phyloP scores from a whole-genome alignment of 2,797 vertebrate genomes.

The Denticeps clupeoides region DNA sequence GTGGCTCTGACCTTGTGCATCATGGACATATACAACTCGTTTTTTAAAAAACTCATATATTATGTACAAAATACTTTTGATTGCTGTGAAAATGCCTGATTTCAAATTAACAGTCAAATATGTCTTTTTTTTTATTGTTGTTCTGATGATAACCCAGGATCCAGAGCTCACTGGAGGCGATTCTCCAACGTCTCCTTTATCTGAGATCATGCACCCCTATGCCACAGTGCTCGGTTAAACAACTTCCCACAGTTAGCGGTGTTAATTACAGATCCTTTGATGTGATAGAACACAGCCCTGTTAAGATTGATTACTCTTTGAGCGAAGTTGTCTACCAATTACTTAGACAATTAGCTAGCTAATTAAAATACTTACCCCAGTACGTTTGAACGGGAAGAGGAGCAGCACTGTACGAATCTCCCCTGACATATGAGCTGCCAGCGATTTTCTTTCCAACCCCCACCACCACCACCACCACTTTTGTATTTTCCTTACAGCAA shows the following conservation, averaged over 20 bases:
- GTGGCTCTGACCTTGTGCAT: background rate
- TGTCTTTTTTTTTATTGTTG: conserved; percentile 16
- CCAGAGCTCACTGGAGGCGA: too few species aligned
- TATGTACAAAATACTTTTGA: too few species aligned
- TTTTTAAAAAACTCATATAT: too few species aligned
- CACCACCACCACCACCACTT: too few species aligned
- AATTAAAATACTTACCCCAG: conserved; percentile 99
- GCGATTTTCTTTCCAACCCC: conserved; percentile 42
- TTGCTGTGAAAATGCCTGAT: too few species aligned
- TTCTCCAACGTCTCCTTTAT: conserved; percentile 42
- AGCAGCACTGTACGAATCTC: conserved; percentile 63
- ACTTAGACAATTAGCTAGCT: conserved; percentile 99
- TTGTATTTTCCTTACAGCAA: background rate
- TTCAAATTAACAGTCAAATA: conserved; percentile 25
- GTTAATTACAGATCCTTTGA: conserved; percentile 98
- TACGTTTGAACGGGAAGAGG: conserved; percentile 87
- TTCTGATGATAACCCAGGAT: conserved; percentile 41
- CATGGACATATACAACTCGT: too few species aligned
- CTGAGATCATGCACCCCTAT: conserved; percentile 54
- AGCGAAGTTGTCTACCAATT: conserved; percentile 99
- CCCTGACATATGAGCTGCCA: conserved; percentile 81
- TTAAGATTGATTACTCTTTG: conserved; percentile 99
- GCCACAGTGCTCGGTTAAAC: conserved; percentile 57
- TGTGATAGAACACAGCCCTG: conserved; percentile 95
- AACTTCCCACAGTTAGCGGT: conserved; percentile 72